phyloP scores from a whole-genome alignment of 2,888 invertebrate genomes.

The Acleris sparsana region DNA sequence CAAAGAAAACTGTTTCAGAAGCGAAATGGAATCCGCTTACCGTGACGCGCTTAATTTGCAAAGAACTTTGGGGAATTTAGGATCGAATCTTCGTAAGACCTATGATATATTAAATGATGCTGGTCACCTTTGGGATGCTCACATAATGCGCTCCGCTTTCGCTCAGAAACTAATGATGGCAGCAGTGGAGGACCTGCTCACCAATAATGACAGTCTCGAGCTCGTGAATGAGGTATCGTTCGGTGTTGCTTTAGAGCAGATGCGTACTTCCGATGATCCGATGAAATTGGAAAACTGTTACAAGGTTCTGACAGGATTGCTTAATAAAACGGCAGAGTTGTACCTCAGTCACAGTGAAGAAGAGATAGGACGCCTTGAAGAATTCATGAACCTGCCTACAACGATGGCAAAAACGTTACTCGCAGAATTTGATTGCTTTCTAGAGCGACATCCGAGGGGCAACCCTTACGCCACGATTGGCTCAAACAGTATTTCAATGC shows the following conservation, averaged over 20 bases:
- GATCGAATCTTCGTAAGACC: slow-evolving; percentile 61
- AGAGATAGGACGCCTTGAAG: slow-evolving; percentile 62
- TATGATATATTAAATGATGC: slow-evolving; percentile 61
- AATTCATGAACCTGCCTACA: slow-evolving; percentile 58
- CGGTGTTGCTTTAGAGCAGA: slow-evolving; percentile 63
- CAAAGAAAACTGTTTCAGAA: slow-evolving; percentile 36
- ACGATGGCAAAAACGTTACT: slow-evolving; percentile 57
- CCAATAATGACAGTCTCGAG: slow-evolving; percentile 61
- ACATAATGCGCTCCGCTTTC: slow-evolving; percentile 63
- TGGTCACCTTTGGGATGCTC: slow-evolving; percentile 68
- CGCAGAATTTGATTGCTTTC: slow-evolving; percentile 63
- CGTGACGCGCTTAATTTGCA: slow-evolving; percentile 53
- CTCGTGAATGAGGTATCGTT: slow-evolving; percentile 61
- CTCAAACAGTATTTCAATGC: not conserved
- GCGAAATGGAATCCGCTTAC: slow-evolving; percentile 45
- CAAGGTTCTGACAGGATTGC: slow-evolving; percentile 48
- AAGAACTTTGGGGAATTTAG: slow-evolving; percentile 58
- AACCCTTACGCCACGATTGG: not conserved
- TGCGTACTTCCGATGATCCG: slow-evolving; percentile 55
- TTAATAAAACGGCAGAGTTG: slow-evolving; percentile 55
- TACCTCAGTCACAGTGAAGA: slow-evolving; percentile 58
- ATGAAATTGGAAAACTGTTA: slow-evolving; percentile 60
- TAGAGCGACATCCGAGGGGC: slow-evolving; percentile 61
- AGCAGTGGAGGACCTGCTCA: slow-evolving; percentile 69
- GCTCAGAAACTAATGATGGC: slow-evolving; percentile 66